Base-by-base conservation (phyloP, 2,797 vertebrate genomes). In the Manis pentadactyla region DNA sequence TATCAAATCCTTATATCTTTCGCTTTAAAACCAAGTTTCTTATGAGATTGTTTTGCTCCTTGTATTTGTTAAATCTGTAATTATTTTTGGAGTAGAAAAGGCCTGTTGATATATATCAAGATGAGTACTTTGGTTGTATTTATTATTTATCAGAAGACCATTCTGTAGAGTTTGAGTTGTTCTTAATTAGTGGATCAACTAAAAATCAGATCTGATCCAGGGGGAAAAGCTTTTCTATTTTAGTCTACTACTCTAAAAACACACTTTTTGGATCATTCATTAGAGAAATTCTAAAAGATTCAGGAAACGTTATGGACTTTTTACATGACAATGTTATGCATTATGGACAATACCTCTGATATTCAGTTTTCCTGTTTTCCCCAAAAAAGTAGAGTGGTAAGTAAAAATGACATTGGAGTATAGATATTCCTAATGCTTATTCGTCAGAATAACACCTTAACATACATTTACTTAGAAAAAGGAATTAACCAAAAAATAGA, bases 21-120 rank as follows among this genome's bases (percentile, higher is more conserved):
- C 85, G 84, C 9, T 93, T 81, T 71, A 90, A 93, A 95, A 74
- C 29, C 46, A 94, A 55, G 3, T 84, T 84, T 94, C 42, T 75
- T 89, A 63, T 12, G 27, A 14, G 31, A 83, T 51, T 87, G 17
- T 21, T 69, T 31, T 75, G 68, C 4, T 77, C 59, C 31, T 85
- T 96, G 49, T 94, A 95, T 96, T 96, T 98, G 95, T 97, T 98
- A 13, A 93, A 95, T 4, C 0, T 96, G n/a, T 92, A 75, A 93
- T 96, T 92, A 75, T 95, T 97, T 93, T 96, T 96, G 29, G 78
- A 86, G 83, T 77, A 75, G 17, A 42, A 95, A 95, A 93, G 82
- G 55, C 64, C 27, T 17, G 25, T 39, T 69, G 46, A 61, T 92
- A 3, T 37, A 59, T 93, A 66, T 4, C 71, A 53, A 91, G 74